Evolutionary conservation across 1,140 invertebrate species (phyloP), one percentile per base, ranked within the genome.

Genomic region (Papilio polyxenes): DNA sequence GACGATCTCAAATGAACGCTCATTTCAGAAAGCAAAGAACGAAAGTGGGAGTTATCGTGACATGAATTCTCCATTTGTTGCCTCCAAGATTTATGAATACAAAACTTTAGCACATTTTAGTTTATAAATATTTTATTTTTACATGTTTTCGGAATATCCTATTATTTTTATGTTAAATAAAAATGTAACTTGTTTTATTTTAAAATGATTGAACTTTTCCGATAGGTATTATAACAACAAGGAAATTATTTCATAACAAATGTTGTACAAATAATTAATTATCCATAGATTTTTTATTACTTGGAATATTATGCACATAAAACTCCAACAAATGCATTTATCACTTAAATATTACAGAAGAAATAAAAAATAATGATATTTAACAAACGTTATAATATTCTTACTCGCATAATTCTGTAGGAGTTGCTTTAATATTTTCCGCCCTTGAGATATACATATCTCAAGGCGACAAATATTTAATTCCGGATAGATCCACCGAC

Each of bases 1-100:
- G 65, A 72, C 65, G 65, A 72, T 72, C 65, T 72, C 65, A 72
- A 72, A 72, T 72, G 65, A 72, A 72, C 65, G 65, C 13, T 72
- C 65, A 72, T 72, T 72, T 72, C 65, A 72, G 65, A 72, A 72
- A 72, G 65, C 65, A 72, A 72, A 72, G 31, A 37, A 40, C 31
- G 65, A 72, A 37, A 72, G 65, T 72, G 65, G 65, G 65, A 72
- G 65, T 17, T 23, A 72, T 31, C 65, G 65, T 72, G 65, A 72
- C 65, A 72, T 72, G 65, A 72, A 40, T 72, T 72, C 65, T 72
- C 65, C 65, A 72, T 72, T 72, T 72, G 65, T 72, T 15, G 31
- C 65, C 10, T 72, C 17, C 31, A 37, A 72, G 65, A 72, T 37
- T 72, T 72, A 72, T 72, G 65, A 72, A 72, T 72, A 72, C 65